Conservation (phyloP, 1,140 invertebrate species). For the Conus ventricosus region DNA sequence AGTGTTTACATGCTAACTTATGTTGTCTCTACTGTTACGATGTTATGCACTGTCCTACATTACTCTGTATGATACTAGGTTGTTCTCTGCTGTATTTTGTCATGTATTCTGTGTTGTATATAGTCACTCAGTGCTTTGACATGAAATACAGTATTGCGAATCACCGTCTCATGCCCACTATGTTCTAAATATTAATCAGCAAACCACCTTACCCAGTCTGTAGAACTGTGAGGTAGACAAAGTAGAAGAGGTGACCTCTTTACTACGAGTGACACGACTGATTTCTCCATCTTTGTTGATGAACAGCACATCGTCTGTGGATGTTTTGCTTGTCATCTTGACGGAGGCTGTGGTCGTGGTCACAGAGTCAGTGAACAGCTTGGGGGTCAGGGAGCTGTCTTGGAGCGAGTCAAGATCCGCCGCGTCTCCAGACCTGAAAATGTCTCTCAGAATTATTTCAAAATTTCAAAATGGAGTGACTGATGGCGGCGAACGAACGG, state of each 20-base stretch:
- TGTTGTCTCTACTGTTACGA: too few species aligned
- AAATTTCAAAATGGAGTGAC: too few species aligned
- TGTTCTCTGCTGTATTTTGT: too few species aligned
- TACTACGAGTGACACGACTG: slow-evolving; percentile 84
- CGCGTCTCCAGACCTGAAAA: slow-evolving; percentile 58
- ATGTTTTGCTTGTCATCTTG: slow-evolving; percentile 59
- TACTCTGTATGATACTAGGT: too few species aligned
- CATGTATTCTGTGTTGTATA: too few species aligned
- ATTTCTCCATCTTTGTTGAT: slow-evolving; percentile 76
- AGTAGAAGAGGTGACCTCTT: slow-evolving; percentile 74
- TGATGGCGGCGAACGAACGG: too few species aligned
- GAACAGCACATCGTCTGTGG: slow-evolving; percentile 69
- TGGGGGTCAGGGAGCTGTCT: slow-evolving; percentile 83
- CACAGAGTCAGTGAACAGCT: slow-evolving; percentile 72
- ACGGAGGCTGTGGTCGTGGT: slow-evolving; percentile 62
- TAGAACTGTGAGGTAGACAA: slow-evolving; percentile 56
- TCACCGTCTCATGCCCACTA: too few species aligned
- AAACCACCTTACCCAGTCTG: slow-evolving; percentile 61
- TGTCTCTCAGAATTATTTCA: too few species aligned
- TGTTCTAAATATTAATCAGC: background rate
- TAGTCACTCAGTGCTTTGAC: too few species aligned
- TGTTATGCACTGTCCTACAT: too few species aligned
- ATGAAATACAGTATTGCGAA: background rate
- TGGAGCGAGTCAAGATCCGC: slow-evolving; percentile 82
- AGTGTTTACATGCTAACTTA: too few species aligned